Evolutionary conservation across 2,888 invertebrate species (phyloP), one percentile per base, ranked within the genome.

Genomic region (Ichneumon xanthorius): DNA sequence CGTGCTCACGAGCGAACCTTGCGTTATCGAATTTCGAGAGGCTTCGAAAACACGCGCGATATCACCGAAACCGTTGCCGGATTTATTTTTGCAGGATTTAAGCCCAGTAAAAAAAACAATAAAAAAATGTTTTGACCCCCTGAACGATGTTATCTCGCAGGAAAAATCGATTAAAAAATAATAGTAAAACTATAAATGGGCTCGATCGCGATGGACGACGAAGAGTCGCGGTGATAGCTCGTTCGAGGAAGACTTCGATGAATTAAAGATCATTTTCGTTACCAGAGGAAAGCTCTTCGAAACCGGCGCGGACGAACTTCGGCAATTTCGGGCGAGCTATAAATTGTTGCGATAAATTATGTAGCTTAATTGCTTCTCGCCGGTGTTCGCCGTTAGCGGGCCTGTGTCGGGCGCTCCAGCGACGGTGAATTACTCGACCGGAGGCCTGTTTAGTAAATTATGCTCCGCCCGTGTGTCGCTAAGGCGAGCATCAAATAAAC

Each of bases 1-100:
- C 82, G 82, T 79, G 84, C 71, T 65, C 63, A 55, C 70, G 75
- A 55, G 14, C 33, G 26, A 53, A n/a, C n/a, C 5, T 72, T 33
- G 48, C 58, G 45, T n/a, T 61, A 63, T 71, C 68, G 40, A 48
- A 53, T n/a, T 11, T 22, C 22, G 16, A 65, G n/a, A 65, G 65
- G 73, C 37, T 30, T 48, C 5, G 5, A 4, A 77, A 30, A 73
- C 9, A 40, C 87, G 86, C 87, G 88, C 86, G 88, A 87, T 81
- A 9, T 63, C 30, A 53, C 55, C 58, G 14, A 58, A 61, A 71
- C 5, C 72, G 19, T 72, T 77, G 48, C 19, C 22, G n/a, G 45
- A 11, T 33, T 33, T 63, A 55, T 77, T 55, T 45, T 45, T 45
- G 45, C 22, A 33, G 16, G 63, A 65, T 61, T 55, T 63, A 45